Evolutionary conservation across 2,797 vertebrate genomes (phyloP).

Genomic region (Enteromius argenteus): DNA sequence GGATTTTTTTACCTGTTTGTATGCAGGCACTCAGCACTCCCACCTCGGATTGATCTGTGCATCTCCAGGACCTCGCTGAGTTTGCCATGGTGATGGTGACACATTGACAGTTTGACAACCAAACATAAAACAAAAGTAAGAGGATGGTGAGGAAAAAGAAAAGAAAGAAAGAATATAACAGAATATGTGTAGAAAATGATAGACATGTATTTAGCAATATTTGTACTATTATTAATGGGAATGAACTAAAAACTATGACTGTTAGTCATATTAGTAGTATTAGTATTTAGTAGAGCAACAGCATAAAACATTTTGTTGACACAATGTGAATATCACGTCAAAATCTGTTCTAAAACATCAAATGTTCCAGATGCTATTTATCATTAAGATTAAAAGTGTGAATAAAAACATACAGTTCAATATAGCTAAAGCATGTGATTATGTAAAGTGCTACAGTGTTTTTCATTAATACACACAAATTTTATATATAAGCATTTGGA

Average conservation of each 20-base stretch:
- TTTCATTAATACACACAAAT: neutral
- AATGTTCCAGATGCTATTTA: slow-evolving; percentile 4
- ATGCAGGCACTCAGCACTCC: slow-evolving; percentile 99
- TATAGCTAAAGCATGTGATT: neutral
- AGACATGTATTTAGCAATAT: slow-evolving; percentile 60
- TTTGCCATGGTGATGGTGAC: slow-evolving; percentile 90
- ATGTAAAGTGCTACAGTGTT: slow-evolving; percentile 2
- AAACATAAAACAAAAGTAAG: slow-evolving; percentile 77
- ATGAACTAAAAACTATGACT: slow-evolving; percentile 61
- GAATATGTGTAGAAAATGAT: slow-evolving; percentile 53
- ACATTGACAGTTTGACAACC: slow-evolving; percentile 75
- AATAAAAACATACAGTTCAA: neutral
- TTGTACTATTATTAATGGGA: slow-evolving; percentile 60
- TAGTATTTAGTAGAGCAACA: slow-evolving; percentile 73
- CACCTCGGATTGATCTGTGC: slow-evolving; percentile 97
- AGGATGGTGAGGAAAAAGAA: slow-evolving; percentile 74
- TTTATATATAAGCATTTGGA: neutral
- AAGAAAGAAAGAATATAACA: slow-evolving; percentile 64
- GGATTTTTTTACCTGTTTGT: slow-evolving; percentile 92
- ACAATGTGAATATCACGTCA: slow-evolving; percentile 43
- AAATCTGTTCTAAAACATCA: slow-evolving; percentile 17
- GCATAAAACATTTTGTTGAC: slow-evolving; percentile 59
- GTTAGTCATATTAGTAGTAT: slow-evolving; percentile 63
- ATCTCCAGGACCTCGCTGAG: slow-evolving; percentile 98
- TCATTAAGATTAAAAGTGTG: slow-evolving; percentile 7